Base-by-base conservation (phyloP, 2,113 vertebrate genomes). In the Takifugu flavidus region DNA sequence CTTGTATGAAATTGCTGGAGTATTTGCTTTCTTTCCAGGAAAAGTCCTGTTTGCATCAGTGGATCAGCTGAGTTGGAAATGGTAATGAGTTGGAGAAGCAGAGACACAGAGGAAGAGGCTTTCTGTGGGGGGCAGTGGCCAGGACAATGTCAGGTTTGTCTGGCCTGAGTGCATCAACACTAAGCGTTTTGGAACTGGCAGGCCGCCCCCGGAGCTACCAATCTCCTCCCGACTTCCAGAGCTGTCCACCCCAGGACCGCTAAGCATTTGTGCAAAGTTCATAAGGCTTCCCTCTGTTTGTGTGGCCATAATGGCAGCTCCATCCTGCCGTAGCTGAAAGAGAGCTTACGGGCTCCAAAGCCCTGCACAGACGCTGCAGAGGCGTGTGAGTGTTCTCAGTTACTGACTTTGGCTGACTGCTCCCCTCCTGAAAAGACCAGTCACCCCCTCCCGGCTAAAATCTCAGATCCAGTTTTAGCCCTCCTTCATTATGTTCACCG, bases 231-330 rank as follows among this genome's bases (percentile, higher is more conserved):
- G 46, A 66, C 79, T 67, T 84, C 71, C 89, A 83, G 73, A 73
- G 67, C 87, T 67, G 78, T 78, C 76, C 79, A 72, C 70, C 72
- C 71, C 73, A 82, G 65, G 81, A 76, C 79, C 82, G 74, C 60
- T 86, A 88, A 88, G 89, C 79, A 79, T 87, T 91, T 89, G 88
- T 89, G 84, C 79, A 89, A 90, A 90, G 90, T 91, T 91, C 87
- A 91, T 88, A 91, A 89, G 90, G 88, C 86, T 82, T 88, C 82
- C 84, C 81, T 88, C 86, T 91, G 87, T 90, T 90, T 89, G 82
- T 85, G 71, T 57, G 67, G 58, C 67, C 60, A 83, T 86, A 89
- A 89, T 87, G 77, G 74, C 65, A 67, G 84, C 84, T 86, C 83
- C 87, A 88, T 89, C 88, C 88, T 88, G 83, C 62, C 74, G 81